Base-by-base conservation (phyloP, 2,797 vertebrate species). In the Pantherophis alleghaniensis region DNA sequence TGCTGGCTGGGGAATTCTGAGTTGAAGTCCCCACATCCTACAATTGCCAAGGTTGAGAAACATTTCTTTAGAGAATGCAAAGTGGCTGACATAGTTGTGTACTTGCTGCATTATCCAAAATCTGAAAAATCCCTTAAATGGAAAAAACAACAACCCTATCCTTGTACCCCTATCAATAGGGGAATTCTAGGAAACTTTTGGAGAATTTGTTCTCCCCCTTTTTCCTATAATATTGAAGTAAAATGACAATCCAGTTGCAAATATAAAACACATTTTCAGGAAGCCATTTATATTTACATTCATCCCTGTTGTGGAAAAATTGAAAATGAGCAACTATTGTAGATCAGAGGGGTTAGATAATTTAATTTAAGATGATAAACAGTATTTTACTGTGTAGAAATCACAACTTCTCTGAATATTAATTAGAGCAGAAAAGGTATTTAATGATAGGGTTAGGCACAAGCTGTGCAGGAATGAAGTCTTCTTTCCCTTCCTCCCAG, bases 401-500 rank as follows among this genome's bases (percentile, higher is more conserved):
- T 61, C 13, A 61, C 55, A 59, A 47, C 47, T 93, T 90, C 53
- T 5, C n/a, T 88, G 66, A 79, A 87, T 37, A 91, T 91, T 90
- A 69, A 93, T 87, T 87, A 88, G 55, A 51, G 26, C 57, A 91
- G 60, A 83, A 83, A 83, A 89, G 51, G 16, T 89, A 79, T 12
- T 79, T 91, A 88, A 90, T 74, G 51, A 87, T 16, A 90, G 22
- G 24, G 32, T 87, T 93, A 93, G 83, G 60, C 32, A 66, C 37
- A 90, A 87, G 60, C 32, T 87, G 79, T 90, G 60, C 53, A 93
- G 22, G 87, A 92, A 90, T 86, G 47, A 86, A 63, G 24, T 61
- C 88, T 63, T 24, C 87, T 55, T 28, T 7, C 42, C 24, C 42
- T 53, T 6, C 59, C 18, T 26, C 10, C 9, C 59, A 66, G 24